Percentiles rank a stretch among this genome's conserved stretches.
Conservation (phyloP, 2,797 vertebrate genomes). For the Gorsachius magnificus region DNA sequence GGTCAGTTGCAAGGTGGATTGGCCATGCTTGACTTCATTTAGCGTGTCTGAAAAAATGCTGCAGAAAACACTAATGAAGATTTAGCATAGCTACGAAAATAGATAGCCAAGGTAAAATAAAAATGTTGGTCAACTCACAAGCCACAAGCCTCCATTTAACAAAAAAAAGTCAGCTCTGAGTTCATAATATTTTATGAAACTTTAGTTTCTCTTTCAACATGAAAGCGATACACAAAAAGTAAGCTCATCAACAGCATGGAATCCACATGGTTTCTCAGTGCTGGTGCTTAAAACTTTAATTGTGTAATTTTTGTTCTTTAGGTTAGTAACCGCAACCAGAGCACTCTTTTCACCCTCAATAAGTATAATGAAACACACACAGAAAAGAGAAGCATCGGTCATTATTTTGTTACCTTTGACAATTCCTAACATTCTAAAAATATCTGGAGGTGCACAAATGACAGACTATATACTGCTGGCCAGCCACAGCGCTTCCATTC, state of each 20-base stretch:
- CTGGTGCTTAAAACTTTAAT: neutral
- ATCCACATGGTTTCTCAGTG: neutral
- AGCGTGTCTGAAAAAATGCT: slow-evolving; percentile 9
- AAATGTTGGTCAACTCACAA: neutral
- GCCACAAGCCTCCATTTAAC: slow-evolving; percentile 23
- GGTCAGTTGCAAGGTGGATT: slow-evolving; percentile 17
- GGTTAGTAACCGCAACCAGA: neutral
- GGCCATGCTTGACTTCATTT: slow-evolving; percentile 10
- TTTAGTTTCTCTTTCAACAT: slow-evolving; percentile 7
- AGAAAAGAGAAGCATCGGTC: neutral
- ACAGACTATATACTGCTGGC: neutral
- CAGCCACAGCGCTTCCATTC: neutral
- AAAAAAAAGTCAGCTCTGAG: neutral
- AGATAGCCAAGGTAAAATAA: slow-evolving; percentile 4
- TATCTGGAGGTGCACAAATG: neutral
- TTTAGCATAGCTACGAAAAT: slow-evolving; percentile 40
- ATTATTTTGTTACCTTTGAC: neutral
- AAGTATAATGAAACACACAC: neutral
- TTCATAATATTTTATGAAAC: slow-evolving; percentile 55
- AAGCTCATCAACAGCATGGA: neutral
- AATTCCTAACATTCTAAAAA: neutral
- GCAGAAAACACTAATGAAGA: slow-evolving; percentile 21
- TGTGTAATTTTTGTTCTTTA: neutral
- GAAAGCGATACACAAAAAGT: slow-evolving; percentile 9
- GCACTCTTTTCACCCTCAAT: neutral